Conservation (phyloP, 1,140 invertebrate species). For the Trialeurodes vaporariorum region DNA sequence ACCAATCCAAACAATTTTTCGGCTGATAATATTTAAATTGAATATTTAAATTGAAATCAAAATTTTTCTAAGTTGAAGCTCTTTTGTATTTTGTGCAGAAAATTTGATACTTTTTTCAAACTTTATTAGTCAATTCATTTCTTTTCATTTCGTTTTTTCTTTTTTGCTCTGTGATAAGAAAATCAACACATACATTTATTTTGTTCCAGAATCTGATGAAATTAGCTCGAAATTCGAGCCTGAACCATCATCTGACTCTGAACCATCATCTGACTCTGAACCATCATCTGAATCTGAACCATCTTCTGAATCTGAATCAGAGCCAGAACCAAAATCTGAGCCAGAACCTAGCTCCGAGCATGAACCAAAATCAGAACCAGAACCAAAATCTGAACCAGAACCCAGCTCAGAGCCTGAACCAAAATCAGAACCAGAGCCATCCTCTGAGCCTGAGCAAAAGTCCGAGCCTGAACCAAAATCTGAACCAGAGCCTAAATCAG, state of each 20-base stretch:
- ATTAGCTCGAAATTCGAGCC: constrained; percentile 17
- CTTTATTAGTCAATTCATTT: no score
- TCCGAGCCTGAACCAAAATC: constrained; percentile 22
- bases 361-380: constrained; percentile 2
- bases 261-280: constrained; percentile 30
- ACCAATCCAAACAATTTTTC: no score
- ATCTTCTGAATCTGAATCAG: constrained; percentile 14
- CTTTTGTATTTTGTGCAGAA: no score
- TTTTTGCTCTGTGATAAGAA: no score
- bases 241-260: constrained; percentile 28
- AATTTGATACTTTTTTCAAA: no score
- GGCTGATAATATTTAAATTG: no score
- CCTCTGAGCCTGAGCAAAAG: constrained; percentile 21
- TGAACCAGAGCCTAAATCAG: constrained; percentile 27
- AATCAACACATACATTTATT: no score
- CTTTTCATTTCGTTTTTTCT: no score
- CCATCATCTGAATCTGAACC: constrained; percentile 27
- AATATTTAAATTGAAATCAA: no score
- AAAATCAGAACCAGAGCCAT: constrained; percentile 28
- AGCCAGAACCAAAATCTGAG: constrained; percentile 20
- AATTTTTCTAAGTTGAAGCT: no score
- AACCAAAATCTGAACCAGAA: constrained; percentile 10
- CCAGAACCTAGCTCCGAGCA: constrained; percentile 19
- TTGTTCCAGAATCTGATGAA: background rate
- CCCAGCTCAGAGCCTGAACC: constrained; percentile 15